phyloP scores from a whole-genome alignment of 2,797 vertebrate genomes.

The Taenioides sp. region DNA sequence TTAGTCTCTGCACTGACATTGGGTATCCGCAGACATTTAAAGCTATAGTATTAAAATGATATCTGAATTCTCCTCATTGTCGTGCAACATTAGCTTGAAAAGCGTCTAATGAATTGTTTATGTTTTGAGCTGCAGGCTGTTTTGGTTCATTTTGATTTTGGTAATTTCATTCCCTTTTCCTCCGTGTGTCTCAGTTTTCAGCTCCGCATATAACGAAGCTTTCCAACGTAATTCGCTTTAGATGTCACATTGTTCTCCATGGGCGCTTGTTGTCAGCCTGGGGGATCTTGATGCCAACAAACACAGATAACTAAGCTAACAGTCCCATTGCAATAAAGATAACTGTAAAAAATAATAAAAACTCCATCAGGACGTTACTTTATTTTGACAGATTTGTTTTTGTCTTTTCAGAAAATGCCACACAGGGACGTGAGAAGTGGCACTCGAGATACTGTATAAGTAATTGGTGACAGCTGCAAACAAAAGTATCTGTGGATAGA shows the following conservation, averaged over 20 bases:
- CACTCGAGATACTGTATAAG: background rate
- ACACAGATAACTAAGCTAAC: background rate
- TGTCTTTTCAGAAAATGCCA: background rate
- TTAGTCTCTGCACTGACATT: too few species aligned
- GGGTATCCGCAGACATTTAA: too few species aligned
- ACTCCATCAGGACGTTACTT: constrained; percentile 1
- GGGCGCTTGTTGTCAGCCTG: background rate
- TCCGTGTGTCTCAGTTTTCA: background rate
- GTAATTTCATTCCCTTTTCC: background rate
- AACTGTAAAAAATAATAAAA: background rate
- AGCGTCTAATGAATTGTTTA: background rate
- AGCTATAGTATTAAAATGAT: too few species aligned
- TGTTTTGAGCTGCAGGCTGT: background rate
- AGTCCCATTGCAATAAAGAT: background rate
- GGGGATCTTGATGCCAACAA: constrained; percentile 3
- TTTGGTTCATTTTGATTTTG: background rate
- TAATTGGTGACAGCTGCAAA: background rate
- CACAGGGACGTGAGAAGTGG: background rate
- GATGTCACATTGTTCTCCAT: background rate
- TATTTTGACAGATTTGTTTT: constrained; percentile 5
- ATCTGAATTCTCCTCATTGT: background rate
- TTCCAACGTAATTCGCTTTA: background rate
- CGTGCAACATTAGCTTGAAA: background rate
- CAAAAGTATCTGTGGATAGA: background rate
- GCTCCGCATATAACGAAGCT: background rate